Evolutionary conservation across 1,140 invertebrate species (phyloP).

Genomic region (Phortica variegata): DNA sequence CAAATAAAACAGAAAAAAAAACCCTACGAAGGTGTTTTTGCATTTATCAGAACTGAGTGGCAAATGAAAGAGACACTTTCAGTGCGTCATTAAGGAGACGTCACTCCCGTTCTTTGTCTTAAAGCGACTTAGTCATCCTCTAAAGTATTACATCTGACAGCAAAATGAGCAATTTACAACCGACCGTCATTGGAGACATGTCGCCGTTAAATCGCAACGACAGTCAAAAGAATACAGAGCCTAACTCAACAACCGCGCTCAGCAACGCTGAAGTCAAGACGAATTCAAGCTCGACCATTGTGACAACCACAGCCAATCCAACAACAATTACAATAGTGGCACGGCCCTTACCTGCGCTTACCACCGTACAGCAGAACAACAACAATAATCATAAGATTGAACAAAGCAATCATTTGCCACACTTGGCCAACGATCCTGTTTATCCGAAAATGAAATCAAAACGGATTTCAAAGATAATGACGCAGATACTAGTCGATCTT

Average conservation of each 20-base stretch:
- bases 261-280: constrained; percentile 48
- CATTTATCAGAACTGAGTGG: no score
- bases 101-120: no score
- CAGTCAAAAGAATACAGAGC: no score
- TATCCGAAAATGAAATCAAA: no score
- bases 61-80: no score
- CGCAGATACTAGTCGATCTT: constrained; percentile 34
- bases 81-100: no score
- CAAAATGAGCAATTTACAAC: constrained; percentile 41
- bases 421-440: constrained; percentile 16
- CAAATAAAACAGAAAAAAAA: no score
- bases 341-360: neutral
- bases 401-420: constrained; percentile 36
- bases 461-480: constrained; percentile 22
- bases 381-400: constrained; percentile 49
- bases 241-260: no score
- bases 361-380: constrained; percentile 12
- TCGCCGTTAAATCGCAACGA: constrained; percentile 47
- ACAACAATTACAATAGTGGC: neutral
- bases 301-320: neutral
- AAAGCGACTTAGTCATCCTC: no score
- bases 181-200: constrained; percentile 38
- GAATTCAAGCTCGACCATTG: constrained; percentile 9
- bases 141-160: no score
- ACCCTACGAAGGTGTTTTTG: no score